Base-by-base conservation (phyloP, 1,140 invertebrate genomes). In the Papilio polyxenes region DNA sequence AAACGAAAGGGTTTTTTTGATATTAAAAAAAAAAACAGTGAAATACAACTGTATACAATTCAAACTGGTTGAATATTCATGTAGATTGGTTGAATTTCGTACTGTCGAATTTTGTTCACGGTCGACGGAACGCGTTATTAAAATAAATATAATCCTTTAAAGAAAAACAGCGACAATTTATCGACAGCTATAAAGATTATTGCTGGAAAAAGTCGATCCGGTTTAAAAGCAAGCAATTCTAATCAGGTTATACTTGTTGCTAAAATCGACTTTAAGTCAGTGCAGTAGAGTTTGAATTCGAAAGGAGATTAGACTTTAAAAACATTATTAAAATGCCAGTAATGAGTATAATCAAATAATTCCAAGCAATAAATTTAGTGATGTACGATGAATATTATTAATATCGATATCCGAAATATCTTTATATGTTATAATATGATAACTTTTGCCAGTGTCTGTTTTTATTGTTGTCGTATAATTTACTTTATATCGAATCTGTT, bases 61-160 rank as follows among this genome's bases (percentile, higher is more conserved):
- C 82, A 79, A 81, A 74, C 48, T 80, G 59, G 76, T 83, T 75
- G 81, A 83, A 85, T 85, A 82, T 83, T 79, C 82, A 81, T 51
- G 37, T 31, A 75, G 31, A 23, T 8, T 31, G 23, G 23, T 31
- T 31, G 23, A 31, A 31, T 48, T 49, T 51, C n/a, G 40, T 20
- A 20, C n/a, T 49, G 75, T 75, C 75, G 48, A 53, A 77, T 53
- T 77, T 15, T 31, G 48, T 77, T n/a, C 48, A 44, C 75, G 20
- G 20, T 13, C 75, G 75, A 48, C 49, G 75, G 49, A 20, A 15
- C 10, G 11, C 20, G 48, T 15, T 77, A 53, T 53, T 77, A 53
- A 77, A 77, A 75, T 49, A 75, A 48, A 76, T 76, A 20, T 48
- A 75, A 75, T 75, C 75, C 3, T 48, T 53, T 13, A 77, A 77